phyloP scores from a whole-genome alignment of 2,888 invertebrate species.

The Habrosyne pyritoides region DNA sequence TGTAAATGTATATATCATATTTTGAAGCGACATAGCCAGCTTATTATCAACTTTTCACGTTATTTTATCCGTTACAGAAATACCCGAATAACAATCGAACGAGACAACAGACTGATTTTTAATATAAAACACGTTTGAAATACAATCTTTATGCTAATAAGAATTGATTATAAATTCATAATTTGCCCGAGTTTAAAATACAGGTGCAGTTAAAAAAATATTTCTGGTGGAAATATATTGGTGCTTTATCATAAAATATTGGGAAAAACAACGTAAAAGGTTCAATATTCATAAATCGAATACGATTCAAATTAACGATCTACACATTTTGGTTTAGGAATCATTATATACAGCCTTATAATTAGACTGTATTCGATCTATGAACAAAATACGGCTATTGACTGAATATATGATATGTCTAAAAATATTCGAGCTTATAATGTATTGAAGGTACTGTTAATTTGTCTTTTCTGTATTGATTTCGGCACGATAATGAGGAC shows the following conservation, averaged over 20 bases:
- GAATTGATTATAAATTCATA: too few relatives aligned
- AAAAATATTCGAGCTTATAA: constrained; percentile 35
- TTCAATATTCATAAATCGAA: neutral
- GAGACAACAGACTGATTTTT: too few relatives aligned
- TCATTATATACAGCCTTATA: neutral
- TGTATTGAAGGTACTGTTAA: constrained; percentile 17
- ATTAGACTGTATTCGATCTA: neutral
- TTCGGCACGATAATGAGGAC: neutral
- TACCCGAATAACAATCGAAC: too few relatives aligned
- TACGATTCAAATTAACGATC: too few relatives aligned
- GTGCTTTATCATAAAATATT: neutral
- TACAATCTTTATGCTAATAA: too few relatives aligned
- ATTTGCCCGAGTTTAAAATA: too few relatives aligned
- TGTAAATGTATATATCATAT: neutral
- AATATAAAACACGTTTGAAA: too few relatives aligned
- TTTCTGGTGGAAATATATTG: too few relatives aligned
- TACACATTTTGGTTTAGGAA: too few relatives aligned
- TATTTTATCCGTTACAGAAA: neutral
- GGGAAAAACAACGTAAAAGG: neutral
- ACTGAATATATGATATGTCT: constrained; percentile 29
- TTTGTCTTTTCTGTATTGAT: constrained; percentile 33
- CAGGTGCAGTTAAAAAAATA: too few relatives aligned
- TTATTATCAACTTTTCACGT: neutral
- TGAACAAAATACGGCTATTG: neutral
- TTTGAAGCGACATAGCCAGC: neutral